A percentile compares a stretch with the other conserved stretches of the same genome.
phyloP scores from a whole-genome alignment of 2,888 invertebrate genomes.

The Tenthredo amoena region DNA sequence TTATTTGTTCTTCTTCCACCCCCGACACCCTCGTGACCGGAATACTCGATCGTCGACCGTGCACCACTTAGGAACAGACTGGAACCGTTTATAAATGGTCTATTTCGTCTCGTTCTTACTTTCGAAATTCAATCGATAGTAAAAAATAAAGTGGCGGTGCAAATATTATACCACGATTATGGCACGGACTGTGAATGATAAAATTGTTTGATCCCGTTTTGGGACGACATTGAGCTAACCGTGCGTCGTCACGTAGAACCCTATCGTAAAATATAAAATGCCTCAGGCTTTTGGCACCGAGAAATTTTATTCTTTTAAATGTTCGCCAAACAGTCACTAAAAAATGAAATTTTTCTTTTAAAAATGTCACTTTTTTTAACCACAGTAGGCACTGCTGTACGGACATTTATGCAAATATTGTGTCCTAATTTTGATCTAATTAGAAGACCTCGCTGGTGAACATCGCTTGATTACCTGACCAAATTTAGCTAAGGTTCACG shows the following conservation, averaged over 20 bases:
- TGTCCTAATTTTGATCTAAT: neutral
- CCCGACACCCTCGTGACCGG: neutral
- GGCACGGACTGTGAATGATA: neutral
- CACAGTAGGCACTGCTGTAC: neutral
- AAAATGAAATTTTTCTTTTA: neutral
- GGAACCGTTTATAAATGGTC: slow-evolving; percentile 22
- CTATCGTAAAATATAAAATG: neutral
- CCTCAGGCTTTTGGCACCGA: neutral
- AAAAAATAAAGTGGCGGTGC: neutral
- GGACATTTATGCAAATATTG: neutral
- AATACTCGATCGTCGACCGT: slow-evolving; percentile 19
- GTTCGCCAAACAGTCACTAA: neutral
- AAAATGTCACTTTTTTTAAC: neutral
- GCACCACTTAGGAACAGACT: slow-evolving; percentile 6
- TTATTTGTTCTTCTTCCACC: slow-evolving; percentile 1
- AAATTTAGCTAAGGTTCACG: neutral
- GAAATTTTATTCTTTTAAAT: neutral
- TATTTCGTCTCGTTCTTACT: neutral
- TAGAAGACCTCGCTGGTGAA: neutral
- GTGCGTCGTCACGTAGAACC: neutral
- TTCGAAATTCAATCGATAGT: neutral
- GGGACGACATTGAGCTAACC: neutral
- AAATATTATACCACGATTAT: slow-evolving; percentile 11
- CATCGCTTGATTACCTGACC: neutral
- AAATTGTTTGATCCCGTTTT: neutral